Evolutionary conservation across 2,797 vertebrate species (phyloP).

Genomic region (Hippopotamyrus pictus): DNA sequence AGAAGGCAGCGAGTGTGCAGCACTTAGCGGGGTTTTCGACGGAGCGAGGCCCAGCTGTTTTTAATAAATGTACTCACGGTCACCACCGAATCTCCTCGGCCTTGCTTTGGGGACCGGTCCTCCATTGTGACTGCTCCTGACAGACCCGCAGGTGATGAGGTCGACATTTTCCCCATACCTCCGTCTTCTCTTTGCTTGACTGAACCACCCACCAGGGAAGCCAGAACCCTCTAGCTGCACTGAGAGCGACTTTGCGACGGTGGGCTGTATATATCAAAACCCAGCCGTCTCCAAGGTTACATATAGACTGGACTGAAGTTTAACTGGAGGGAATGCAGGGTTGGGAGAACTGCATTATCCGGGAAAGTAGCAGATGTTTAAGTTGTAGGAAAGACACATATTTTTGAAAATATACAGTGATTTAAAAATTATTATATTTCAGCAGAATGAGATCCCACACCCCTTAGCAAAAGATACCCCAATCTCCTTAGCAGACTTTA

Average conservation of each 20-base stretch:
- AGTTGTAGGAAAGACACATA: neutral
- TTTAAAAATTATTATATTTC: neutral
- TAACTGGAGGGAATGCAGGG: neutral
- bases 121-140: slow-evolving; percentile 49
- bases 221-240: slow-evolving; percentile 29
- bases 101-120: slow-evolving; percentile 52
- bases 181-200: neutral
- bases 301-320: neutral
- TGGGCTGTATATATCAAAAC: slow-evolving; percentile 44
- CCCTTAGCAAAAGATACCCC: neutral
- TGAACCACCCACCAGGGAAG: neutral
- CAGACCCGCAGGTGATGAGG: slow-evolving; percentile 33
- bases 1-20: slow-evolving; percentile 57
- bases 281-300: neutral
- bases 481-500: neutral
- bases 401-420: neutral
- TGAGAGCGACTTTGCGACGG: slow-evolving; percentile 49
- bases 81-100: slow-evolving; percentile 56
- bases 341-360: neutral
- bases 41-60: slow-evolving; percentile 67
- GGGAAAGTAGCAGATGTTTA: neutral
- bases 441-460: neutral
- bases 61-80: slow-evolving; percentile 62
- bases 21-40: slow-evolving; percentile 55
- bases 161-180: slow-evolving; percentile 32